Conservation (phyloP, 2,888 invertebrate genomes). For the Amiota communis region DNA sequence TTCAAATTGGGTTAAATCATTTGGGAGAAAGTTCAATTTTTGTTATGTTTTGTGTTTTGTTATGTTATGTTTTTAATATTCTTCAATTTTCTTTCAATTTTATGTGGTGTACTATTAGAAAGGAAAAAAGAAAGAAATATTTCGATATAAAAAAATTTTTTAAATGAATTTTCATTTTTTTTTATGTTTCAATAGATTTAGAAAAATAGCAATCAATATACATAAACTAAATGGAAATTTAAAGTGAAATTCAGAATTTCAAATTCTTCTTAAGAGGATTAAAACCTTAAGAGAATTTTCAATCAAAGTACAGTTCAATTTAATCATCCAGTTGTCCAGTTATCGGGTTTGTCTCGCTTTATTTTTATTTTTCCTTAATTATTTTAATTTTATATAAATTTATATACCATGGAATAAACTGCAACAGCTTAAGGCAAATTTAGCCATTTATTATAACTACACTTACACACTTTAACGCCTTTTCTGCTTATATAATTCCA, state of each 20-base stretch:
- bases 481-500: neutral
- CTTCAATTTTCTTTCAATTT: neutral
- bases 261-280: too few relatives aligned
- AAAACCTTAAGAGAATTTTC: too few relatives aligned
- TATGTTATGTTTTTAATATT: neutral
- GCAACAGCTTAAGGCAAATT: too few relatives aligned
- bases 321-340: too few relatives aligned
- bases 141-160: too few relatives aligned
- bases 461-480: slow-evolving; percentile 6
- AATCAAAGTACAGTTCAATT: too few relatives aligned
- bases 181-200: slow-evolving; percentile 16
- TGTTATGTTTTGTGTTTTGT: neutral
- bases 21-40: slow-evolving; percentile 29
- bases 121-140: neutral
- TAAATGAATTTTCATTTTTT: neutral
- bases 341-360: too few relatives aligned
- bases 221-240: too few relatives aligned
- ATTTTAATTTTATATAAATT: too few relatives aligned
- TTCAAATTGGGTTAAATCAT: slow-evolving; percentile 39
- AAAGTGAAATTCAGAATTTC: too few relatives aligned
- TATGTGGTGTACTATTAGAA: neutral
- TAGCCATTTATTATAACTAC: neutral
- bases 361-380: too few relatives aligned
- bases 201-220: neutral
- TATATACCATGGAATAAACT: too few relatives aligned